Evolutionary conservation across 1,140 invertebrate genomes (phyloP).

Genomic region (honey bee (Apis mellifera)): DNA sequence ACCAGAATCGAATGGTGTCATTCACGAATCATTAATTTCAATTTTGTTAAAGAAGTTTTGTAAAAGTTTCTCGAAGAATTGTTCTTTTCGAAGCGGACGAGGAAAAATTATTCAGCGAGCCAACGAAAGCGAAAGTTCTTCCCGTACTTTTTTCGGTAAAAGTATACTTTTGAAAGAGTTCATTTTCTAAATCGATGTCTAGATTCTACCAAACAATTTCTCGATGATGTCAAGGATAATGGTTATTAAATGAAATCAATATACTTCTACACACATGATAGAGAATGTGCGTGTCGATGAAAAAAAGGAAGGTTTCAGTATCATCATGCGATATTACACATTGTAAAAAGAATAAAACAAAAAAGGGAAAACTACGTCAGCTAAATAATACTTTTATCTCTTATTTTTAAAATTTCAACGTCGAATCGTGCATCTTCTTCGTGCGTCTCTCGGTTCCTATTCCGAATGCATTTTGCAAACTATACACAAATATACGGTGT

Average conservation of each 20-base stretch:
- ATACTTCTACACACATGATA: background rate
- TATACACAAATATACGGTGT: background rate
- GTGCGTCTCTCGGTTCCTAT: background rate
- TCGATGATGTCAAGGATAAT: too few relatives aligned
- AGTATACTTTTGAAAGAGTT: too few relatives aligned
- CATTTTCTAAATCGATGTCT: too few relatives aligned
- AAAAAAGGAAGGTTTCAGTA: background rate
- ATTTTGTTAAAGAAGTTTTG: background rate
- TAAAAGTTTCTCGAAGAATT: too few relatives aligned
- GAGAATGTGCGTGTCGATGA: background rate
- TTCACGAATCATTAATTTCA: background rate
- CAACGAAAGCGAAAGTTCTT: too few relatives aligned
- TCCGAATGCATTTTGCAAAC: conserved; percentile 17
- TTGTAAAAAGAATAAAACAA: too few relatives aligned
- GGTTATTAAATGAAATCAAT: background rate
- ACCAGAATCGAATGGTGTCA: background rate
- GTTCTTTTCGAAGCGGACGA: too few relatives aligned
- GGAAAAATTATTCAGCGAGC: too few relatives aligned
- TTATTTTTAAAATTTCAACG: background rate
- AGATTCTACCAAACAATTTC: too few relatives aligned
- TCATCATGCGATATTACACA: background rate
- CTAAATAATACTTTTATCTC: background rate
- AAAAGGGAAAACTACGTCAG: background rate
- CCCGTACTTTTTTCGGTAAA: too few relatives aligned
- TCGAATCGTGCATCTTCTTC: background rate